Conservation (phyloP, 1,140 invertebrate species). For the Portunus trituberculatus region DNA sequence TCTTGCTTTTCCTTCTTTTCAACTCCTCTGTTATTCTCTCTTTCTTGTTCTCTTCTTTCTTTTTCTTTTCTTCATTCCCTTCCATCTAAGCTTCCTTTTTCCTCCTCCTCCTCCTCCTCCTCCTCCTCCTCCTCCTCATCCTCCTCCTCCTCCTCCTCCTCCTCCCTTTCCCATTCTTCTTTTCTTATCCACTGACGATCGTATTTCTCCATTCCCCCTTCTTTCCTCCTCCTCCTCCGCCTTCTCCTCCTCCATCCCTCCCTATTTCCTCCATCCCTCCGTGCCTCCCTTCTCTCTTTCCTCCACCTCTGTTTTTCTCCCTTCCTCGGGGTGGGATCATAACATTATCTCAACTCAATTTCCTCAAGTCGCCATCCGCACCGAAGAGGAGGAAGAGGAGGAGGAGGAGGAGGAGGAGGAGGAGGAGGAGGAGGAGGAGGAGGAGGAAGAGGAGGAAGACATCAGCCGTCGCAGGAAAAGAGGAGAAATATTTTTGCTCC, state of each 20-base stretch:
- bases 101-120: neutral
- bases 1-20: neutral
- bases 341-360: constrained; percentile 69
- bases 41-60: neutral
- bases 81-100: neutral
- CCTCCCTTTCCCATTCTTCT: neutral
- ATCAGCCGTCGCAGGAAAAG: neutral
- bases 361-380: constrained; percentile 38
- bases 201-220: neutral
- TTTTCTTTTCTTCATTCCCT: neutral
- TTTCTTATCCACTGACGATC: neutral
- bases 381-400: constrained; percentile 33
- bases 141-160: neutral
- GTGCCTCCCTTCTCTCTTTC: neutral
- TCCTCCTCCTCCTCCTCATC: neutral
- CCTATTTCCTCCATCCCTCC: neutral
- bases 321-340: constrained; percentile 52
- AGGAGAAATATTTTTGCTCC: neutral
- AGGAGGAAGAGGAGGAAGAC: constrained; percentile 29
- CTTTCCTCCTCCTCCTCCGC: too few relatives aligned
- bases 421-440: neutral
- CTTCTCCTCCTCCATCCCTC: neutral
- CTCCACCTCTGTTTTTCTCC: constrained; percentile 37
- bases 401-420: neutral
- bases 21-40: neutral